These are phyloP conservation scores for Pteronura brasiliensis DNA, from an alignment of 2,113 vertebrate genomes.

Conservation along the genomic window DNA sequence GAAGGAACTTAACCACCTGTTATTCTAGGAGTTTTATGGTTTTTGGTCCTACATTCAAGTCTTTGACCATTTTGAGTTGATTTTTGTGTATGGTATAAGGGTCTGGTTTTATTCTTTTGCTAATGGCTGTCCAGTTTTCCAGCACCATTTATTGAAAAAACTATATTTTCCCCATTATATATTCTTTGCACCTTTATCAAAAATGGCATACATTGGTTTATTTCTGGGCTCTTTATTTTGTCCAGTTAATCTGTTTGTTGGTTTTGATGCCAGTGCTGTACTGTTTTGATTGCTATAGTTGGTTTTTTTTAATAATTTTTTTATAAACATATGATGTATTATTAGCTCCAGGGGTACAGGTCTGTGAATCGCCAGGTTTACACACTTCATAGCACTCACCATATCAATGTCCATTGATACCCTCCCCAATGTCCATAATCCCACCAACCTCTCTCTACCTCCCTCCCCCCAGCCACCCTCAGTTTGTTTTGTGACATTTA, in stretches of 20 bases:
- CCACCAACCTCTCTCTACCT: too few relatives aligned
- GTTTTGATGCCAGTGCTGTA: background rate
- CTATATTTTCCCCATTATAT: background rate
- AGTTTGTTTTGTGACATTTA: too few relatives aligned
- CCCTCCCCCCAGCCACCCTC: too few relatives aligned
- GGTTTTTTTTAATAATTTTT: too few relatives aligned
- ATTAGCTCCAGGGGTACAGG: too few relatives aligned
- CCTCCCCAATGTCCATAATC: too few relatives aligned
- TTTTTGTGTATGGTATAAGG: background rate
- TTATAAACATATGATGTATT: too few relatives aligned
- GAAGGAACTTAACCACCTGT: background rate
- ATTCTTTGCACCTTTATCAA: background rate
- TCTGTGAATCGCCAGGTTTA: too few relatives aligned
- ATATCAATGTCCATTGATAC: too few relatives aligned
- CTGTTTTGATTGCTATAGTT: background rate
- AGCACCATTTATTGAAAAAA: background rate
- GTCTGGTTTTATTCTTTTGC: background rate
- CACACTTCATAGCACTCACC: too few relatives aligned
- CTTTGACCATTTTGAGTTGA: background rate
- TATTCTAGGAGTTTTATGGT: background rate
- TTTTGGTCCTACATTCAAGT: background rate
- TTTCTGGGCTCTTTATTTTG: background rate
- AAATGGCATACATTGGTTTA: background rate
- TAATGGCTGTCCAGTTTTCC: background rate
- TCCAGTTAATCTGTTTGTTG: background rate